Evolutionary conservation across 2,113 vertebrate species (phyloP).

Genomic region (Triplophysa dalaica): DNA sequence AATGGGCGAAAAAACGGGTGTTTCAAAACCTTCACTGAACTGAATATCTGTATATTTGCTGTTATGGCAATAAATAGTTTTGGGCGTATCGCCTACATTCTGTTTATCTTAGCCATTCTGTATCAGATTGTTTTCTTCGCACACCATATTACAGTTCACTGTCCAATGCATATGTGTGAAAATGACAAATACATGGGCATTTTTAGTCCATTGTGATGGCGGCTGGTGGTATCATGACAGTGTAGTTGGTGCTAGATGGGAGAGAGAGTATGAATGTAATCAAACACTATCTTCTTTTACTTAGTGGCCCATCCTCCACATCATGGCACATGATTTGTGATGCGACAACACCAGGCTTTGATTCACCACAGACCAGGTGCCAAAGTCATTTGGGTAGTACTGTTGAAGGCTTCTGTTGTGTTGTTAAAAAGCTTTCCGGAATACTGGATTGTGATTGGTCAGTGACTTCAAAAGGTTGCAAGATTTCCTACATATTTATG

Average conservation of each 20-base stretch:
- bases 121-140: background rate
- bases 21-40: no score
- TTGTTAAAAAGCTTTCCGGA: no score
- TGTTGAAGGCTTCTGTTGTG: background rate
- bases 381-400: background rate
- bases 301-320: slow-evolving; percentile 19
- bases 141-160: slow-evolving; percentile 2
- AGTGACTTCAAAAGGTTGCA: no score
- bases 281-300: slow-evolving; percentile 46
- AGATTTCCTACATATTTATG: no score
- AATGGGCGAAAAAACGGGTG: no score
- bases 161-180: slow-evolving; percentile 14
- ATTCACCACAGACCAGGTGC: background rate
- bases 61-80: no score
- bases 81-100: background rate
- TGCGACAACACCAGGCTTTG: slow-evolving; percentile 42
- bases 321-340: background rate
- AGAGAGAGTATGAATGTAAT: slow-evolving; percentile 18
- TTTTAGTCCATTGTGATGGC: slow-evolving; percentile 9
- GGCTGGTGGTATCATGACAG: slow-evolving; percentile 13
- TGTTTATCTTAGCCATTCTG: slow-evolving; percentile 18
- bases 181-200: background rate
- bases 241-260: slow-evolving; percentile 10
- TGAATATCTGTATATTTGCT: no score
- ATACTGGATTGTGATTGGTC: no score